Base-by-base conservation (phyloP, 2,888 invertebrate genomes). In the Idaea dimidiata region DNA sequence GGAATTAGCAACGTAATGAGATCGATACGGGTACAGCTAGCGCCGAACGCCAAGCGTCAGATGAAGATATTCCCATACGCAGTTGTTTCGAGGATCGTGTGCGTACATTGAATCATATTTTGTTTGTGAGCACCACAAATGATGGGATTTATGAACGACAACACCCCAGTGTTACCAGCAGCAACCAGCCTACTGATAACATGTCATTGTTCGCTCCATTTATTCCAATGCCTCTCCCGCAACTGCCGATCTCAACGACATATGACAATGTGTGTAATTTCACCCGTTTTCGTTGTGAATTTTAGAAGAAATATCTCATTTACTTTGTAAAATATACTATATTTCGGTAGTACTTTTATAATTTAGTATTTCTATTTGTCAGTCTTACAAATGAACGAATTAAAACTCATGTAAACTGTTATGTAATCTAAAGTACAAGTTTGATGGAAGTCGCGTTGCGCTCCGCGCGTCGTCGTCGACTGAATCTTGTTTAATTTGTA, bases 21-120 rank as follows among this genome's bases (percentile, higher is more conserved):
- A 70, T 68, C 14, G 14, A 10, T 58, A 60, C 43, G 54, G 64
- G 76, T 76, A 61, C 71, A 77, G 72, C 74, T 74, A 75, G 76
- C 77, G 79, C 81, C 78, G 77, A 78, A 75, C 72, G 69, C n/a
- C n/a, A n/a, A n/a, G 64, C 75, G 74, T 65, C 84, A 85, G 82
- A 80, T 85, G 84, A 83, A 77, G 78, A 68, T 59, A 79, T 83
- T 84, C 84, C 83, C 84, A 84, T 76, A 81, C 81, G 76, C 74
- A 76, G 77, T 76, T 77, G 72, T 74, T 72, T 67, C 63, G 66
- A 67, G 67, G 70, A 73, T 73, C 69, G 73, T 74, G 75, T 78
- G 73, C 77, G 73, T 80, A 79, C 75, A 76, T 74, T 70, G 64
- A 76, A 77, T 75, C 80, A 79, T 78, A 77, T 83, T 82, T 76